A percentile compares a stretch with the other conserved stretches of the same genome.
Evolutionary conservation across 2,113 vertebrate species (phyloP).

Genomic region (Tinamus guttatus): DNA sequence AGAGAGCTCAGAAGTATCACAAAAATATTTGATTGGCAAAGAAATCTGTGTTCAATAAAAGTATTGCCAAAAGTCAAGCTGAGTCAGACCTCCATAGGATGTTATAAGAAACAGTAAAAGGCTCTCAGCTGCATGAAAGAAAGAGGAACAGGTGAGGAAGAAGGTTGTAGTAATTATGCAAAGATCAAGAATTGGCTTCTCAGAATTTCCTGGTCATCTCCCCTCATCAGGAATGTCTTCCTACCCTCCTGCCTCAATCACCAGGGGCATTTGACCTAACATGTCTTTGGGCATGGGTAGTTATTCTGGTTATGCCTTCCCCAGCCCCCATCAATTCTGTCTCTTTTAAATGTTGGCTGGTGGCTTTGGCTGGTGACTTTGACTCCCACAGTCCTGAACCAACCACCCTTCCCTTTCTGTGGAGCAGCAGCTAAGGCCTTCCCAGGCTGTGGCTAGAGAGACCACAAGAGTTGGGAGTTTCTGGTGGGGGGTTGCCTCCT

Average conservation of each 20-base stretch:
- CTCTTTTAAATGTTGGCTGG: not conserved
- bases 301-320: not conserved
- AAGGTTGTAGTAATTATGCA: not conserved
- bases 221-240: not conserved
- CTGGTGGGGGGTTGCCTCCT: not conserved
- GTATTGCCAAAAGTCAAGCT: conserved; percentile 21
- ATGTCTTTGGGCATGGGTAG: not conserved
- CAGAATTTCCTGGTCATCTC: not conserved
- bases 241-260: not conserved
- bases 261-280: not conserved
- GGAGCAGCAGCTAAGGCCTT: not conserved
- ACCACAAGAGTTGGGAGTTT: not conserved
- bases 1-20: conserved; percentile 15
- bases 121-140: not conserved
- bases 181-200: not conserved
- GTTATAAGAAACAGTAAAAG: conserved; percentile 21
- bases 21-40: conserved; percentile 41
- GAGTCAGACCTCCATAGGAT: not conserved
- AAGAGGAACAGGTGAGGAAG: not conserved
- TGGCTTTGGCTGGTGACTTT: not conserved
- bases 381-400: not conserved
- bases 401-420: not conserved
- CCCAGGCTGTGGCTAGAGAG: not conserved
- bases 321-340: not conserved
- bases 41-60: conserved; percentile 36